Conservation (phyloP, 2,888 invertebrate genomes). For the Teleogryllus oceanicus region DNA sequence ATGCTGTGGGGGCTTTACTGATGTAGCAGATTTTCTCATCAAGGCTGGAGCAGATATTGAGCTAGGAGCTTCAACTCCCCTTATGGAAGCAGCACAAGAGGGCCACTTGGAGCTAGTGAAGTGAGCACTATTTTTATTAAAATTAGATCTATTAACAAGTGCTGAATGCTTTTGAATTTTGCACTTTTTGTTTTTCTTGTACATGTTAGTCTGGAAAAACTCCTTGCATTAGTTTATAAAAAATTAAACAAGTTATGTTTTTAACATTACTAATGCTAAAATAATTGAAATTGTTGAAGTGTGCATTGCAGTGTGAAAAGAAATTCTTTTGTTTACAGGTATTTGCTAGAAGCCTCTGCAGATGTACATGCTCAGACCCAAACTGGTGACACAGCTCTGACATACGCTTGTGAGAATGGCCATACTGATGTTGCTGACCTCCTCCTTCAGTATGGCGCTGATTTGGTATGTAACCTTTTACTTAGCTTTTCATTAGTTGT, state of each 20-base stretch:
- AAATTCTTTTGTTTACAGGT: slow-evolving; percentile 50
- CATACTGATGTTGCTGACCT: slow-evolving; percentile 96
- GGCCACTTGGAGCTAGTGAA: slow-evolving; percentile 88
- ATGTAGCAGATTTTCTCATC: slow-evolving; percentile 91
- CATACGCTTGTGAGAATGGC: slow-evolving; percentile 98
- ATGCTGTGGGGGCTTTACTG: slow-evolving; percentile 91
- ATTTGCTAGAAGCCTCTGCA: slow-evolving; percentile 77
- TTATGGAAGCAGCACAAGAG: slow-evolving; percentile 99
- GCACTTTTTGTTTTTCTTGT: too few species aligned
- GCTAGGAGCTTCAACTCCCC: slow-evolving; percentile 90
- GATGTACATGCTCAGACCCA: slow-evolving; percentile 92
- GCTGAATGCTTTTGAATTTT: too few species aligned
- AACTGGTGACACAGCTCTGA: slow-evolving; percentile 92
- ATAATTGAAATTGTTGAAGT: not conserved
- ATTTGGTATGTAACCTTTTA: slow-evolving; percentile 51
- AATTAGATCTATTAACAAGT: too few species aligned
- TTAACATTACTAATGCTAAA: not conserved
- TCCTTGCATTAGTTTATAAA: too few species aligned
- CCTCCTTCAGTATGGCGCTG: slow-evolving; percentile 83
- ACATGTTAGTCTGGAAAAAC: too few species aligned
- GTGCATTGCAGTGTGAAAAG: too few species aligned
- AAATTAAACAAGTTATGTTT: not conserved
- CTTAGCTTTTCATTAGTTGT: slow-evolving; percentile 25
- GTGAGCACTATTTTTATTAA: slow-evolving; percentile 34
- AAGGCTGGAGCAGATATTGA: slow-evolving; percentile 94